These are phyloP conservation scores for Nephrotoma flavescens DNA, from an alignment of 2,888 invertebrate genomes.

Conservation along the genomic window DNA sequence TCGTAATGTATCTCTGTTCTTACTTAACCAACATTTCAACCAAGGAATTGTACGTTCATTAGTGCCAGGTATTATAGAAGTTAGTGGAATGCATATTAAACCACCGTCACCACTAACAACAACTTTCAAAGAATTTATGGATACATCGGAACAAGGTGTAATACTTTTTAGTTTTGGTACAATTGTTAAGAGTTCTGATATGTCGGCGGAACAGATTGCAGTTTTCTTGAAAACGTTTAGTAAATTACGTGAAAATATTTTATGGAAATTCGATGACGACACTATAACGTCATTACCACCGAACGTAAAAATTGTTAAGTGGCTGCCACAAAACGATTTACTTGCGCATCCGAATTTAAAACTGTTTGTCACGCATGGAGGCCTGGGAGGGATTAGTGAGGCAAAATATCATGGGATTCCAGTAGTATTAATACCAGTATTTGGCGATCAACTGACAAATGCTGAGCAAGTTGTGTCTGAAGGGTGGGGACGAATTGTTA, in stretches of 20 bases:
- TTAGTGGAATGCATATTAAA: conserved; percentile 10
- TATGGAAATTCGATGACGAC: too few species aligned
- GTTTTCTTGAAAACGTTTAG: too few species aligned
- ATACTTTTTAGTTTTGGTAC: too few species aligned
- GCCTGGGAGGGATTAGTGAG: background rate
- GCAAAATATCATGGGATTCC: background rate
- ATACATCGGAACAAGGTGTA: too few species aligned
- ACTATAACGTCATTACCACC: too few species aligned
- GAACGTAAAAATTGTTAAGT: background rate
- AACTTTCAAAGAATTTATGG: too few species aligned
- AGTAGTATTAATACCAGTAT: background rate
- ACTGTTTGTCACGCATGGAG: background rate
- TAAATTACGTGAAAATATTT: too few species aligned
- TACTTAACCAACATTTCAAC: conserved; percentile 3
- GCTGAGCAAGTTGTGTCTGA: background rate
- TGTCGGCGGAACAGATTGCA: too few species aligned
- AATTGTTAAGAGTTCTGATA: too few species aligned
- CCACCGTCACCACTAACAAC: background rate
- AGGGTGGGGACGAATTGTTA: background rate
- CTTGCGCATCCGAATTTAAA: background rate
- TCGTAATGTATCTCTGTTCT: too few species aligned
- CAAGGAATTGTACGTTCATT: conserved; percentile 5
- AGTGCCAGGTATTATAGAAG: conserved; percentile 8
- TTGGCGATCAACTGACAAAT: background rate
- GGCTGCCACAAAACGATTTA: background rate